Conservation (phyloP, 2,797 vertebrate genomes). For the Gobio occitaniae region DNA sequence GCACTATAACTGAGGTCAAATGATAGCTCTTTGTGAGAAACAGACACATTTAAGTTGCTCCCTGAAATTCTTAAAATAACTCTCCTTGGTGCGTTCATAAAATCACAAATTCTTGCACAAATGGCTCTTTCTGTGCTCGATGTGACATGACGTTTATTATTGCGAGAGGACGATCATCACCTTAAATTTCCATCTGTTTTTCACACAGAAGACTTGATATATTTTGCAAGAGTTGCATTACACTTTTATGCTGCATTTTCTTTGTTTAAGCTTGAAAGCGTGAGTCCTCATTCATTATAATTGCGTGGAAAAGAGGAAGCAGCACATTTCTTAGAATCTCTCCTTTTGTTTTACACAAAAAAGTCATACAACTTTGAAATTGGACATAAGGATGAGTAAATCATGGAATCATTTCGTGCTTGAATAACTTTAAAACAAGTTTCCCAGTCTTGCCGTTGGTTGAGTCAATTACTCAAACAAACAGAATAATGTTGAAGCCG, state of each 20-base stretch:
- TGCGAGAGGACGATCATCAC: background rate
- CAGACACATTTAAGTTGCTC: background rate
- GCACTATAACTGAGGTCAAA: background rate
- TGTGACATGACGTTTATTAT: background rate
- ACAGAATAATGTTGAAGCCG: background rate
- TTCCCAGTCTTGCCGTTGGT: background rate
- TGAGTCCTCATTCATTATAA: background rate
- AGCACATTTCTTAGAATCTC: background rate
- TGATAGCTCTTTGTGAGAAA: background rate
- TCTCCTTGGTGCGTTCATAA: background rate
- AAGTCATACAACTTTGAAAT: background rate
- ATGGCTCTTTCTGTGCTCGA: background rate
- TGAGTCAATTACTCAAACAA: background rate
- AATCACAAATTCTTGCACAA: background rate
- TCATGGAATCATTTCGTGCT: background rate
- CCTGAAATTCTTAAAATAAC: background rate
- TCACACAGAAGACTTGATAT: background rate
- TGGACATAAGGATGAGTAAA: background rate
- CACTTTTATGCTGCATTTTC: background rate
- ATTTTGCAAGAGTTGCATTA: background rate
- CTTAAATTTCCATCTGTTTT: background rate
- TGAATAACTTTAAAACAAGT: background rate
- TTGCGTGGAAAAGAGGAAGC: background rate
- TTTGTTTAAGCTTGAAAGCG: background rate
- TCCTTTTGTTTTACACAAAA: background rate